These are phyloP conservation scores for Papilio gigon DNA, from an alignment of 2,888 invertebrate genomes.

Conservation along the genomic window DNA sequence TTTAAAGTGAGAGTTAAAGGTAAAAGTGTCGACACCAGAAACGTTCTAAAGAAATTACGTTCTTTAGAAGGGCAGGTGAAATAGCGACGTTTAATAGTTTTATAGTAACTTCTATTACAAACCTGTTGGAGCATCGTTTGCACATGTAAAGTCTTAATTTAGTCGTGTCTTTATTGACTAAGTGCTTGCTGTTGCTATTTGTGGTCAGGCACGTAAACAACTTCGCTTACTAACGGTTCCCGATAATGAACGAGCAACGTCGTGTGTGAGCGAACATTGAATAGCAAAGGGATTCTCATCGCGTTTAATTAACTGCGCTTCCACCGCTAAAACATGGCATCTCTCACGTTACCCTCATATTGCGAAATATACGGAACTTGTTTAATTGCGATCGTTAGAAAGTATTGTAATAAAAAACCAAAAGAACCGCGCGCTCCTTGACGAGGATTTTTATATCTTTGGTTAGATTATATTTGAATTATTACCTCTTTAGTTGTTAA, in stretches of 20 bases:
- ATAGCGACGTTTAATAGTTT: background rate
- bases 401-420: too few relatives aligned
- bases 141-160: conserved; percentile 1
- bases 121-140: background rate
- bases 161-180: background rate
- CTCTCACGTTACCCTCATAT: too few relatives aligned
- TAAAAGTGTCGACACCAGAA: too few relatives aligned
- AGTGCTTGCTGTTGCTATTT: conserved; percentile 8
- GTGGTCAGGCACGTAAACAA: conserved; percentile 5
- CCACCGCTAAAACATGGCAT: background rate
- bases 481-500: too few relatives aligned
- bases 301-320: background rate
- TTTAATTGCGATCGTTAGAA: too few relatives aligned
- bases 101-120: background rate
- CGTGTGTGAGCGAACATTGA: conserved; percentile 15
- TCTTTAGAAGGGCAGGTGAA: too few relatives aligned
- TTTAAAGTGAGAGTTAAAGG: too few relatives aligned
- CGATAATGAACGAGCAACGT: conserved; percentile 1
- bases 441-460: too few relatives aligned
- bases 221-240: conserved; percentile 17
- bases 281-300: conserved; percentile 12
- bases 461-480: too few relatives aligned
- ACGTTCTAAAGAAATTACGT: too few relatives aligned
- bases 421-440: too few relatives aligned
- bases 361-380: too few relatives aligned